Percentiles rank a stretch among this genome's conserved stretches.
These are phyloP conservation scores for Hypena proboscidalis DNA, from an alignment of 2,888 invertebrate genomes.

Conservation along the genomic window DNA sequence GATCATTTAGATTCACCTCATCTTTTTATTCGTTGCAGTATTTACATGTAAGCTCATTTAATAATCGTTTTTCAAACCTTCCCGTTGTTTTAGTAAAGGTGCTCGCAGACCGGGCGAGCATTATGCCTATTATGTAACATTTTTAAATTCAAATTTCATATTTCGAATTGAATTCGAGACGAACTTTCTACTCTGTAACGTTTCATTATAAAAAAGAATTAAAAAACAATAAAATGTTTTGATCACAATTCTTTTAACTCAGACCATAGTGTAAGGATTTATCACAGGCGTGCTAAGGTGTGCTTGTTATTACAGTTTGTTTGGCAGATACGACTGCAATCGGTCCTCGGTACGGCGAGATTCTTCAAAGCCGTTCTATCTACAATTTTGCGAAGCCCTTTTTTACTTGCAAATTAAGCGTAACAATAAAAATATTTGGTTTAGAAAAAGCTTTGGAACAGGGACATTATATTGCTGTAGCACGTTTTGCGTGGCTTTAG, in stretches of 20 bases:
- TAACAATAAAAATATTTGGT: conserved; percentile 25
- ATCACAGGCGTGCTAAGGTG: conserved; percentile 68
- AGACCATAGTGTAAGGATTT: conserved; percentile 59
- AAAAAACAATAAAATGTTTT: no score
- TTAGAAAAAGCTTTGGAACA: conserved; percentile 24
- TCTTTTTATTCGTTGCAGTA: no score
- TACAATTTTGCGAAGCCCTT: conserved; percentile 44
- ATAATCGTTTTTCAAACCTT: no score
- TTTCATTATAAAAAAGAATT: no score
- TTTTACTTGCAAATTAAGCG: conserved; percentile 41
- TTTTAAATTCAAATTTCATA: no score
- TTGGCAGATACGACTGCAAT: conserved; percentile 68
- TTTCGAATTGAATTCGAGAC: no score
- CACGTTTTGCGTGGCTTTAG: background rate
- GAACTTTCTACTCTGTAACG: no score
- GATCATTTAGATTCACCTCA: no score
- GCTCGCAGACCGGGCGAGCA: background rate
- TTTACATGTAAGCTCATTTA: no score
- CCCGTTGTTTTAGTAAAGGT: no score
- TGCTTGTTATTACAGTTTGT: conserved; percentile 74
- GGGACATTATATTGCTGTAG: conserved; percentile 3
- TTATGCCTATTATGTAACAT: background rate
- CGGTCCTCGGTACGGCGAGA: conserved; percentile 56
- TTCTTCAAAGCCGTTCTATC: conserved; percentile 53
- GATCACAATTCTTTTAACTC: conserved; percentile 32